Evolutionary conservation across 2,113 vertebrate genomes (phyloP).

Genomic region (Lethenteron camtschaticum): DNA sequence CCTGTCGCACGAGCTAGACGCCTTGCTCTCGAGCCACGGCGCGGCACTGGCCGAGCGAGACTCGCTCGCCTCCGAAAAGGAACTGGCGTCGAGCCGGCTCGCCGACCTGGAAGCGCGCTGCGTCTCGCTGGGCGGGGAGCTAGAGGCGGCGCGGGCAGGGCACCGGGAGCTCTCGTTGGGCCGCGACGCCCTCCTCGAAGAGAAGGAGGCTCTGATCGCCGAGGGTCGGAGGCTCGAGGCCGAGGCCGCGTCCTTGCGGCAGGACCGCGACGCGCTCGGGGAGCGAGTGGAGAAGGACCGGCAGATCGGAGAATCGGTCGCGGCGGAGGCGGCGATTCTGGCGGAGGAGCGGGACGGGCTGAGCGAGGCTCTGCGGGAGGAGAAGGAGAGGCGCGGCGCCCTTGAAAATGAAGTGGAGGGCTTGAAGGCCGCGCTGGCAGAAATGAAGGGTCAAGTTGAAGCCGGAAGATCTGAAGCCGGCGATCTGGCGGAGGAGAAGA

Average conservation of each 20-base stretch:
- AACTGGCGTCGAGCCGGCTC: constrained; percentile 28
- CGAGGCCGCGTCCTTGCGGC: constrained; percentile 23
- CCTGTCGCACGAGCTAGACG: constrained; percentile 55
- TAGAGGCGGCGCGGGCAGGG: constrained; percentile 25
- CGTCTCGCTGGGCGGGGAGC: constrained; percentile 18
- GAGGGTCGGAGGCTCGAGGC: constrained; percentile 27
- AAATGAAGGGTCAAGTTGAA: constrained; percentile 21
- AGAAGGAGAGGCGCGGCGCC: constrained; percentile 28
- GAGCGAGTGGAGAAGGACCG: constrained; percentile 24
- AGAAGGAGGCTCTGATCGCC: constrained; percentile 34
- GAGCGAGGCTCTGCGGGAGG: constrained; percentile 17
- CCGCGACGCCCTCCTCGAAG: constrained; percentile 28
- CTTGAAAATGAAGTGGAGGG: constrained; percentile 21
- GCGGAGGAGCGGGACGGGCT: constrained; percentile 30
- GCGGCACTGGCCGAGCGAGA: constrained; percentile 31
- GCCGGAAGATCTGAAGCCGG: constrained; percentile 21
- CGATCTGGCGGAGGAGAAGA: constrained; percentile 19
- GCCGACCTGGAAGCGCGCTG: constrained; percentile 30
- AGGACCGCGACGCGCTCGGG: constrained; percentile 27
- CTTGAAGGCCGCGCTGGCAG: constrained; percentile 26
- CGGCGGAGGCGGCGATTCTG: constrained; percentile 18
- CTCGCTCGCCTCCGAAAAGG: constrained; percentile 37
- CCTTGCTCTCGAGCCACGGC: constrained; percentile 46
- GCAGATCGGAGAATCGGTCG: constrained; percentile 5
- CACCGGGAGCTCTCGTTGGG: constrained; percentile 24